phyloP scores from a whole-genome alignment of 1,140 invertebrate species.

The Hypothenemus hampei region DNA sequence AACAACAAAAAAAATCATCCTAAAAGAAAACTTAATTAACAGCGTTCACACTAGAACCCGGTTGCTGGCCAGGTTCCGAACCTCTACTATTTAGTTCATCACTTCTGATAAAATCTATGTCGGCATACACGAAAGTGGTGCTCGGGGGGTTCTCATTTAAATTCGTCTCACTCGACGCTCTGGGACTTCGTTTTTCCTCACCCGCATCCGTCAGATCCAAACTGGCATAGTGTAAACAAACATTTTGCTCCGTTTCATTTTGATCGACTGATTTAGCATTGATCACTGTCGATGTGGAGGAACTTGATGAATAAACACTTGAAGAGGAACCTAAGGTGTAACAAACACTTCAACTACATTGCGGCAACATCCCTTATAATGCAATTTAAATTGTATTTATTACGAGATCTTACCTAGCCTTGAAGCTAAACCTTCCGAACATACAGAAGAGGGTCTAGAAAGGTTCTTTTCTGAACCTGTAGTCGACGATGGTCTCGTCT shows the following conservation, averaged over 20 bases:
- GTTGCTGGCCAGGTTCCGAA: not conserved
- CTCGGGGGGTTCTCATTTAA: slow-evolving; percentile 45
- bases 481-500: slow-evolving; percentile 12
- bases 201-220: slow-evolving; percentile 49
- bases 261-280: not conserved
- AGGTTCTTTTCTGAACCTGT: slow-evolving; percentile 6
- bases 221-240: slow-evolving; percentile 60
- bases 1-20: too few relatives aligned
- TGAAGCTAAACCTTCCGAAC: slow-evolving; percentile 37
- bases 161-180: slow-evolving; percentile 11
- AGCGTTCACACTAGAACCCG: too few relatives aligned
- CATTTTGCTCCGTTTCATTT: slow-evolving; percentile 9
- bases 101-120: slow-evolving; percentile 66
- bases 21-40: slow-evolving; percentile 4
- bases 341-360: not conserved
- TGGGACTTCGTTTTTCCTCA: slow-evolving; percentile 27
- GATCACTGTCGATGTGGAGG: slow-evolving; percentile 42
- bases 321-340: slow-evolving; percentile 39
- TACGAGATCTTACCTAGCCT: slow-evolving; percentile 9
- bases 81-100: slow-evolving; percentile 48
- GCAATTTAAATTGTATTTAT: not conserved
- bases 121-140: slow-evolving; percentile 58
- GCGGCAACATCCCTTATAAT: not conserved
- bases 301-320: slow-evolving; percentile 42
- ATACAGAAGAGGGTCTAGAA: slow-evolving; percentile 42